Percentiles rank a stretch among this genome's conserved stretches.
Conservation (phyloP, 2,888 invertebrate species). For the Koerneria pararmatus region DNA sequence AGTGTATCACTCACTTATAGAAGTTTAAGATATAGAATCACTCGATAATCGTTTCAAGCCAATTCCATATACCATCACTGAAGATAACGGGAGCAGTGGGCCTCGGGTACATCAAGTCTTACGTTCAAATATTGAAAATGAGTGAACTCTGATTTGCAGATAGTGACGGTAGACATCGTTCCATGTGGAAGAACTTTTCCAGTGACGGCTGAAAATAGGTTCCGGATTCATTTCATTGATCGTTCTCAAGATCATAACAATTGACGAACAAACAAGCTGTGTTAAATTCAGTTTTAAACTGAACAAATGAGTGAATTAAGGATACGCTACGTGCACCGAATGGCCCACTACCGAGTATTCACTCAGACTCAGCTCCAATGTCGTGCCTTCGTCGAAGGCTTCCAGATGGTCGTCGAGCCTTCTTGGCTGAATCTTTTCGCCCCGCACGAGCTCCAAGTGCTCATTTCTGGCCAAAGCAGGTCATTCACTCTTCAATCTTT, state of each 20-base stretch:
- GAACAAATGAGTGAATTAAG: slow-evolving; percentile 64
- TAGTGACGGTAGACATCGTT: slow-evolving; percentile 88
- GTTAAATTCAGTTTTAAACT: neutral
- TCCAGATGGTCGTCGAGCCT: slow-evolving; percentile 73
- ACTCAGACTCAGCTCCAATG: slow-evolving; percentile 95
- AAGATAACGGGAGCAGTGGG: no score
- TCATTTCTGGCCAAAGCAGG: slow-evolving; percentile 81
- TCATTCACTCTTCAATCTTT: slow-evolving; percentile 10
- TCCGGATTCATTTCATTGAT: neutral
- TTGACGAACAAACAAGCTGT: neutral
- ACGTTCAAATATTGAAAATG: neutral
- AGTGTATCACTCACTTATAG: no score
- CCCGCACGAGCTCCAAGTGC: slow-evolving; percentile 84
- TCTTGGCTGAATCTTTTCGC: slow-evolving; percentile 93
- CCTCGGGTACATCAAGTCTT: neutral
- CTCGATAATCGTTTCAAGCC: neutral
- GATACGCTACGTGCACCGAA: slow-evolving; percentile 93
- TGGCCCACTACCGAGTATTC: slow-evolving; percentile 98
- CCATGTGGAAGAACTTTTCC: slow-evolving; percentile 88
- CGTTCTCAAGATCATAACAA: neutral
- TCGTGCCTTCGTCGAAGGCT: slow-evolving; percentile 89
- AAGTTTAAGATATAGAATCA: no score
- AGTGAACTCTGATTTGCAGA: slow-evolving; percentile 63
- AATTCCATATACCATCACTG: no score
- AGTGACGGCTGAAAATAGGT: slow-evolving; percentile 95